A percentile compares a stretch with the other conserved stretches of the same genome.
Evolutionary conservation across 1,140 invertebrate species (phyloP).

Genomic region (Stratiolaelaps scimitus): DNA sequence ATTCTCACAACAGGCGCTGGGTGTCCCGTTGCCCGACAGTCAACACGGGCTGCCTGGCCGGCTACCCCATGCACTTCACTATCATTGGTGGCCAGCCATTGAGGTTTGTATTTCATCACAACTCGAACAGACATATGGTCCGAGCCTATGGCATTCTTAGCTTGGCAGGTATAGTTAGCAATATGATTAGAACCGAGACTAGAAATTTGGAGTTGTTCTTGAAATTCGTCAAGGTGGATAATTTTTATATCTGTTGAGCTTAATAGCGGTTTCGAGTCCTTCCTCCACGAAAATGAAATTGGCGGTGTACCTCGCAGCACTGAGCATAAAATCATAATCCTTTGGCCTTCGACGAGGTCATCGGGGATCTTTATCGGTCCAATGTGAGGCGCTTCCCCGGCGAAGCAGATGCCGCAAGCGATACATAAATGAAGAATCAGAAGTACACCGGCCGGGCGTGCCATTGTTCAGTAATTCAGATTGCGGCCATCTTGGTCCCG

Average conservation of each 20-base stretch:
- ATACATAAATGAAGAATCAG: not conserved
- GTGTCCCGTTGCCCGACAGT: constrained; percentile 1
- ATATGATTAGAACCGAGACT: constrained; percentile 38
- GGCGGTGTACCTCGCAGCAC: constrained; percentile 42
- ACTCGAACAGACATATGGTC: constrained; percentile 36
- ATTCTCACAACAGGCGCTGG: not conserved
- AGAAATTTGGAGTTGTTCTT: constrained; percentile 32
- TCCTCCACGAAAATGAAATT: constrained; percentile 48
- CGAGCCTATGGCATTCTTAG: constrained; percentile 34
- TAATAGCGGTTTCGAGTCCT: constrained; percentile 45
- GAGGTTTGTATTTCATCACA: constrained; percentile 4
- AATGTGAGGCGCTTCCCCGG: not conserved
- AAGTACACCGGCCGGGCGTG: not conserved
- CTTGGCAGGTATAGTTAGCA: constrained; percentile 37
- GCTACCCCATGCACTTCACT: constrained; percentile 3
- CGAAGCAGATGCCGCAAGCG: not conserved
- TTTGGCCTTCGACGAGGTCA: constrained; percentile 31
- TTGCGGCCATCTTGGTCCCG: constrained; percentile 17
- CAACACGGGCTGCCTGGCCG: not conserved
- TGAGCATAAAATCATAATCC: constrained; percentile 41
- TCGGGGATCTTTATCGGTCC: constrained; percentile 9
- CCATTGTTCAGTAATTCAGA: not conserved
- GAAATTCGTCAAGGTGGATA: constrained; percentile 33
- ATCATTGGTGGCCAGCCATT: not conserved
- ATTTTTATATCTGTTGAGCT: constrained; percentile 40